phyloP scores from a whole-genome alignment of 2,888 invertebrate genomes.

The Microctonus brassicae region DNA sequence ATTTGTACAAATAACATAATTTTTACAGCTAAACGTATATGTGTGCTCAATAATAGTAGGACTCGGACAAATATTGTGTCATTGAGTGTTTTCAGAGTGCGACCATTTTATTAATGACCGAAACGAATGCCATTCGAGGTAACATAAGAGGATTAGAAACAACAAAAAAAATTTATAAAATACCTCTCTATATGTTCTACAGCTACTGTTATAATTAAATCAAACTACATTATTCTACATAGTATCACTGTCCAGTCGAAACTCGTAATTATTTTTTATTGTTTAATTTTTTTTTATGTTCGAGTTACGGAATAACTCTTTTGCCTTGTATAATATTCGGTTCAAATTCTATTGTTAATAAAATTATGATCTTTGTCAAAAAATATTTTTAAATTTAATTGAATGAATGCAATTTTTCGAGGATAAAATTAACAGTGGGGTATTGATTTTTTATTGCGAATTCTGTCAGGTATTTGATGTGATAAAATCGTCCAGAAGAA shows the following conservation, averaged over 20 bases:
- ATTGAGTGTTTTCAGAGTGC: constrained; percentile 2
- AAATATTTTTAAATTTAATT: background rate
- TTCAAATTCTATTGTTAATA: background rate
- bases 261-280: background rate
- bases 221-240: background rate
- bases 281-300: background rate
- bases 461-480: background rate
- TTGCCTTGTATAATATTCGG: background rate
- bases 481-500: background rate
- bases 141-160: background rate
- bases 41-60: background rate
- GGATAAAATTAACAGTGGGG: too few relatives aligned
- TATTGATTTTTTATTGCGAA: background rate
- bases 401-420: too few relatives aligned
- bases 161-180: constrained; percentile 17
- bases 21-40: constrained; percentile 36
- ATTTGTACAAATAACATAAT: constrained; percentile 44
- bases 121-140: constrained; percentile 18
- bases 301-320: background rate
- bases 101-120: constrained; percentile 8
- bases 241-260: background rate
- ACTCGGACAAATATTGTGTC: background rate
- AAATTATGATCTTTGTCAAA: background rate
- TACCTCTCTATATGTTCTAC: background rate
- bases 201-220: background rate